A percentile compares a stretch with the other conserved stretches of the same genome.
phyloP scores from a whole-genome alignment of 2,888 invertebrate genomes.

The Aphelenchoides bicaudatus region DNA sequence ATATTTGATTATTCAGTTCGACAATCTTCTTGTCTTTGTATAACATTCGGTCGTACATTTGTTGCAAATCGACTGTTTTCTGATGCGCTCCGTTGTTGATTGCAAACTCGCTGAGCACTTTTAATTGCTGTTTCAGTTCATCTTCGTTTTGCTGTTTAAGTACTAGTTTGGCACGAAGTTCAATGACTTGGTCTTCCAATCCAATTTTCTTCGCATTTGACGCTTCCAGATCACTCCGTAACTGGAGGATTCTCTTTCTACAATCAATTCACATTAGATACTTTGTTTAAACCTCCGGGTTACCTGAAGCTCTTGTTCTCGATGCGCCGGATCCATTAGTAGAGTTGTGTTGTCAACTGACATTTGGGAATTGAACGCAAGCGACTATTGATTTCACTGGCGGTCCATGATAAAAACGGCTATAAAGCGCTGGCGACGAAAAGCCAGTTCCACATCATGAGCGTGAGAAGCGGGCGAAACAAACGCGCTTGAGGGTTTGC shows the following conservation, averaged over 20 bases:
- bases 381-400: too few species aligned
- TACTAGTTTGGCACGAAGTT: slow-evolving; percentile 30
- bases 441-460: too few species aligned
- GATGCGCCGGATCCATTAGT: not conserved
- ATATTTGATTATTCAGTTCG: slow-evolving; percentile 71
- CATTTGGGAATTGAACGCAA: too few species aligned
- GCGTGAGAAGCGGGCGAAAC: too few species aligned
- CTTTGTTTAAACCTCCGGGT: not conserved
- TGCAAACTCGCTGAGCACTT: slow-evolving; percentile 22
- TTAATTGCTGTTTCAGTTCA: slow-evolving; percentile 26
- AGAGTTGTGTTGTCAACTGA: not conserved
- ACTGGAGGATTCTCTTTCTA: too few species aligned
- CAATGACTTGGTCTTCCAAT: slow-evolving; percentile 34
- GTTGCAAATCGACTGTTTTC: slow-evolving; percentile 29
- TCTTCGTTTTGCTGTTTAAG: slow-evolving; percentile 13
- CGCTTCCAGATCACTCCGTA: slow-evolving; percentile 6
- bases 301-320: slow-evolving; percentile 1
- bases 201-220: slow-evolving; percentile 15
- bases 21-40: slow-evolving; percentile 67
- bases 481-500: too few species aligned
- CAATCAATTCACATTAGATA: too few species aligned
- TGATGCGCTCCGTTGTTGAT: slow-evolving; percentile 30
- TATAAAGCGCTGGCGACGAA: too few species aligned
- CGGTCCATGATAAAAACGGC: too few species aligned
- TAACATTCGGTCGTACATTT: slow-evolving; percentile 35